Conservation (phyloP, 2,797 vertebrate species). For the Geotrypetes seraphini region DNA sequence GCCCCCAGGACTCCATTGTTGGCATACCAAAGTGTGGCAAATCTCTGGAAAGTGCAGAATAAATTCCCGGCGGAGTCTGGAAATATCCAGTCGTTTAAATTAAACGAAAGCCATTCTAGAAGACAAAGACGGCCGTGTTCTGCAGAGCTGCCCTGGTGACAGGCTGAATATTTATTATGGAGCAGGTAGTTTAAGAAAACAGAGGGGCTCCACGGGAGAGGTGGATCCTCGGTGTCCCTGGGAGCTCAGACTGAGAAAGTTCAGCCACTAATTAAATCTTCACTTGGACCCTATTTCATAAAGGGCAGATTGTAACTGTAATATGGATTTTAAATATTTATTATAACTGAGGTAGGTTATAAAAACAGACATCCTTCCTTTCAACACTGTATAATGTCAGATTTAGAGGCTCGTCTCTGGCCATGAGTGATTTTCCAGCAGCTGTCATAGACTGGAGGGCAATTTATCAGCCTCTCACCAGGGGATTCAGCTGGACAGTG, state of each 20-base stretch:
- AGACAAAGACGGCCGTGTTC: conserved; percentile 58
- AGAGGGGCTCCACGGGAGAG: conserved; percentile 35
- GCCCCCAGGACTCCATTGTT: background rate
- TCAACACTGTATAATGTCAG: conserved; percentile 73
- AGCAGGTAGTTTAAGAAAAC: conserved; percentile 60
- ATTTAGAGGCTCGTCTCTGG: conserved; percentile 66
- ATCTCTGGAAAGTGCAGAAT: conserved; percentile 31
- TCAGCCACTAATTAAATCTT: conserved; percentile 66
- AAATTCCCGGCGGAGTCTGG: conserved; percentile 32
- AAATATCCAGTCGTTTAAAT: conserved; percentile 46
- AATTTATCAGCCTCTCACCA: conserved; percentile 57
- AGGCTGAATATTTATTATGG: conserved; percentile 44
- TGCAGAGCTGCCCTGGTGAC: conserved; percentile 33
- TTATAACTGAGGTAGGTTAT: conserved; percentile 73
- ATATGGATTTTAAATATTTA: conserved; percentile 69
- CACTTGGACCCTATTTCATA: conserved; percentile 54
- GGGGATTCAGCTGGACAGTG: conserved; percentile 58
- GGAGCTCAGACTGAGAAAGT: conserved; percentile 36
- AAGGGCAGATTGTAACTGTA: conserved; percentile 62
- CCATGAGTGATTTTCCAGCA: conserved; percentile 66
- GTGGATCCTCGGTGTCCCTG: conserved; percentile 32
- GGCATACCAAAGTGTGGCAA: conserved; percentile 13
- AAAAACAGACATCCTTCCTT: conserved; percentile 78
- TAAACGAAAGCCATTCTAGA: conserved; percentile 33
- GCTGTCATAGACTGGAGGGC: conserved; percentile 55